Base-by-base conservation (phyloP, 2,113 vertebrate genomes). In the Eretmochelys imbricata region DNA sequence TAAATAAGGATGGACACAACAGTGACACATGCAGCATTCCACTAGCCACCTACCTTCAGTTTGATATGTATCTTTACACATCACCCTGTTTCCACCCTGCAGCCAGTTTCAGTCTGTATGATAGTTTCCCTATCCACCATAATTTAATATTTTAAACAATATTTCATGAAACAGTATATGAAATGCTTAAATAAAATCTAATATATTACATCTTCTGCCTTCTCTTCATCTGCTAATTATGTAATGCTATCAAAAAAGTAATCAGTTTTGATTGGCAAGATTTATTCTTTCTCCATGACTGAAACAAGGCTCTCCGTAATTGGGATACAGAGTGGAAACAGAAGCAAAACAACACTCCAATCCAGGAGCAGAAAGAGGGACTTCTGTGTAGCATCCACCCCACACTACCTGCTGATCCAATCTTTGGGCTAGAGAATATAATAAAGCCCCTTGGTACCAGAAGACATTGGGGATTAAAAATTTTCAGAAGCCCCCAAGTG, bases 61-160 rank as follows among this genome's bases (percentile, higher is more conserved):
- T n/a, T 92, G 85, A 35, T 85, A 86, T 78, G 93, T 88, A 91
- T 89, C 82, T 84, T 89, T 96, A 82, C 86, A 81, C 55, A 79
- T 93, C 84, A 91, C 12, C 10, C 3, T 69, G 4, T 84, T 96
- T 95, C 78, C 49, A 93, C 10, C 5, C 81, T 93, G 46, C 35
- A 89, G 89, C 59, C 81, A 53, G 38, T 96, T 85, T 88, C 65
- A 76, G 69, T 81, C 54, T 93, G 57, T 19, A 3, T 82, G 89
- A 80, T 62, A 75, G 25, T 88, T 95, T 87, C 88, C 65, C 49
- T 93, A 84, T 91, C 82, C 75, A 76, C 22, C n/a, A 51, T 55
- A 93, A 85, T 72, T 93, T 38, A 87, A 95, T 83, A 46, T 5
- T 80, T 51, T 83, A 88, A 97, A 87, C 12, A 93, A 90, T 81